A percentile compares a stretch with the other conserved stretches of the same genome.
These are phyloP conservation scores for Aradophagus sp. DNA, from an alignment of 1,140 invertebrate species.

Conservation along the genomic window DNA sequence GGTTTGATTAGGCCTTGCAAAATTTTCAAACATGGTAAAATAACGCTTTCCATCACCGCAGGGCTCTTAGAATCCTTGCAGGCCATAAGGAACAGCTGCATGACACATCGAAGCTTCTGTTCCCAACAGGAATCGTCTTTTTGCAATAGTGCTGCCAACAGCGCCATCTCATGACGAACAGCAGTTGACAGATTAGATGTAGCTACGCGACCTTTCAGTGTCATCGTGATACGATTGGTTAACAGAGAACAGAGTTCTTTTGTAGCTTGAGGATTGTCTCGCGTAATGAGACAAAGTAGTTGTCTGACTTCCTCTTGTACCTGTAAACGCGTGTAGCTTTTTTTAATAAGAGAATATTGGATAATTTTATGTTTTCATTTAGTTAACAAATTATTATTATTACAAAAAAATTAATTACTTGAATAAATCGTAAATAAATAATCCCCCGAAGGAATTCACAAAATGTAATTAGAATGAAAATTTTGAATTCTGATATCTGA, in stretches of 20 bases:
- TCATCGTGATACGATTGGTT: slow-evolving; percentile 86
- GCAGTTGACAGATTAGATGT: slow-evolving; percentile 84
- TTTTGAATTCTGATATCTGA: no score
- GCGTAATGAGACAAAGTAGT: slow-evolving; percentile 91
- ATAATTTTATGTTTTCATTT: no score
- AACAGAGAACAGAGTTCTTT: slow-evolving; percentile 89
- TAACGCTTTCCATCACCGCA: slow-evolving; percentile 84
- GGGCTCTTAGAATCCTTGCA: slow-evolving; percentile 83
- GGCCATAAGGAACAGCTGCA: slow-evolving; percentile 87
- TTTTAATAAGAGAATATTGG: no score
- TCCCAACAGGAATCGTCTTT: slow-evolving; percentile 98
- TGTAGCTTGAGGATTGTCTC: slow-evolving; percentile 91
- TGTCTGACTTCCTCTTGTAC: slow-evolving; percentile 91
- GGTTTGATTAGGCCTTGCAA: slow-evolving; percentile 86
- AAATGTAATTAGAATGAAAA: no score
- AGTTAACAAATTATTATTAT: no score
- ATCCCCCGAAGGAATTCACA: no score
- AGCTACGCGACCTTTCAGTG: slow-evolving; percentile 81
- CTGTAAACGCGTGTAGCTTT: slow-evolving; percentile 32
- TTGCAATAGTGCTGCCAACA: slow-evolving; percentile 90
- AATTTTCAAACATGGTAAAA: slow-evolving; percentile 89
- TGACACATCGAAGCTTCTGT: slow-evolving; percentile 90
- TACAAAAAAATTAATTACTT: no score
- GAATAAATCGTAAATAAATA: no score
- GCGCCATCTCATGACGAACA: slow-evolving; percentile 89